phyloP scores from a whole-genome alignment of 2,797 vertebrate species.

The Darevskia nairensis region DNA sequence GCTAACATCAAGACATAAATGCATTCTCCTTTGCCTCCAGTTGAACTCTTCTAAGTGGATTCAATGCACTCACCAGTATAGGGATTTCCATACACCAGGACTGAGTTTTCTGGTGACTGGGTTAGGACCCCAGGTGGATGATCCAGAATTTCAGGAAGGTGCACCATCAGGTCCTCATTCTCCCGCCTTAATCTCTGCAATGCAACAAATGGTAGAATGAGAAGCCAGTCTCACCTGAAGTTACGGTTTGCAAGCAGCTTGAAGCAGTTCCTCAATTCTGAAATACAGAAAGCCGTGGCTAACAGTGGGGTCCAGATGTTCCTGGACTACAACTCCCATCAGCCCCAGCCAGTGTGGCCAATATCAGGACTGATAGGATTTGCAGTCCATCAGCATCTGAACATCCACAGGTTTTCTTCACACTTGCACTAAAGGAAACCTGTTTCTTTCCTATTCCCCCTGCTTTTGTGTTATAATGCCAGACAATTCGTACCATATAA shows the following conservation, averaged over 20 bases:
- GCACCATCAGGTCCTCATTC: slow-evolving; percentile 49
- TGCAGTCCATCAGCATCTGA: not conserved
- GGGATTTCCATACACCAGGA: slow-evolving; percentile 66
- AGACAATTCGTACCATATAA: not conserved
- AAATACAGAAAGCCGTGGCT: not conserved
- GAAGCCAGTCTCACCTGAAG: not conserved
- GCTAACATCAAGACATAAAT: not conserved
- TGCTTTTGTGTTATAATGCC: not conserved
- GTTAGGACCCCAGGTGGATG: not conserved
- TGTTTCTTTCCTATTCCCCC: not conserved
- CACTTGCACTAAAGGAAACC: not conserved
- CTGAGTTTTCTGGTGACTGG: not conserved
- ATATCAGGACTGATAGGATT: not conserved
- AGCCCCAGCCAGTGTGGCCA: too few relatives aligned
- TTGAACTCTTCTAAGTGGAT: not conserved
- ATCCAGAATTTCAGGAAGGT: not conserved
- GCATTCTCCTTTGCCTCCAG: not conserved
- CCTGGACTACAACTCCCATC: too few relatives aligned
- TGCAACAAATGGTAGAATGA: slow-evolving; percentile 15
- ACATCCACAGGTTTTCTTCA: not conserved
- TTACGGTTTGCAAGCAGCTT: not conserved
- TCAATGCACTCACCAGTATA: slow-evolving; percentile 68
- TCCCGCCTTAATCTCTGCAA: slow-evolving; percentile 62
- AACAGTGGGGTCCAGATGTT: not conserved
- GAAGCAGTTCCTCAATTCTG: not conserved